Base-by-base conservation (phyloP, 1,140 invertebrate species). In the Ooceraea biroi region DNA sequence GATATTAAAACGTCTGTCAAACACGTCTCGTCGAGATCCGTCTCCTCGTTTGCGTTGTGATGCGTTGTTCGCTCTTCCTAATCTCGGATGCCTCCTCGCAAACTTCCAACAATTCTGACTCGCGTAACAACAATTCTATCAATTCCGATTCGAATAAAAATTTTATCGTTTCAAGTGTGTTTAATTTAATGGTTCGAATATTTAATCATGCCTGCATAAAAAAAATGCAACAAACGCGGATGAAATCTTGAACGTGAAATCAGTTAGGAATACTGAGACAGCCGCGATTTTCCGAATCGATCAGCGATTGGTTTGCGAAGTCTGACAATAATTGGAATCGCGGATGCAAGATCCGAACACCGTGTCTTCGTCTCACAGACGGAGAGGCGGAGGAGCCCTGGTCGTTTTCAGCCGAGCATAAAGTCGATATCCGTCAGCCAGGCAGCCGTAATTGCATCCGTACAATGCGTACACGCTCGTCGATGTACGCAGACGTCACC, bases 361-460 rank as follows among this genome's bases (percentile, higher is more conserved):
- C 36, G 19, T 0, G 4, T 78, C 30, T 44, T 36, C 12, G 22
- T 68, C 58, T 3, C n/a, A 36, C 61, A 10, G 36, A 36, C 7
- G 36, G 2, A 36, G 36, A 36, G 36, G 68, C 12, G 14, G 0
- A 5, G 19, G 19, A 68, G 41, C 50, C 65, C 71, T 74, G 78
- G 88, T 86, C 87, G 41, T 84, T 86, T 82, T 69, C 84, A 88
- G 2, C 30, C 55, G 41, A 88, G 84, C 83, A 85, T 88, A 86
- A 88, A 89, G 84, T 89, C 85, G 71, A 85, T 86, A 89, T 85
- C 82, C 69, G 65, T 89, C 85, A 74, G 72, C 68, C 82, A 19
- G 77, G 58, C 48, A 85, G 50, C 84, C 36, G 84, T 88, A 88
- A 88, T 88, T 88, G 73, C 86, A 52, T 48, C 46, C 65, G 60